Percentiles rank a stretch among this genome's conserved stretches.
Evolutionary conservation across 2,113 vertebrate genomes (phyloP).

Genomic region (Zosterops japonicus): DNA sequence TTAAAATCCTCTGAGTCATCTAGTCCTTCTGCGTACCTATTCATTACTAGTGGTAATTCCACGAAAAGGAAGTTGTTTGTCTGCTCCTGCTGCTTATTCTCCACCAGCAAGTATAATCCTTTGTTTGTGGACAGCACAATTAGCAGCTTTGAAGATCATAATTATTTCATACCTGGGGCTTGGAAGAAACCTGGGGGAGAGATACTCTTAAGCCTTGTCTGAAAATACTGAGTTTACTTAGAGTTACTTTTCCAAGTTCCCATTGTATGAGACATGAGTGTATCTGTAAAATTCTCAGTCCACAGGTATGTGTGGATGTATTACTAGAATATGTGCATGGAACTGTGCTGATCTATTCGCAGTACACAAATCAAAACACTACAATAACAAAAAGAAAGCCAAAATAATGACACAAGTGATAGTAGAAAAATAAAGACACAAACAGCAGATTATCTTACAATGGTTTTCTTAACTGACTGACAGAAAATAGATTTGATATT

Average conservation of each 20-base stretch:
- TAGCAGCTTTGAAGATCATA: background rate
- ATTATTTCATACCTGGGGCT: background rate
- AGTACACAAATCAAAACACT: background rate
- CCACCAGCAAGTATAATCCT: background rate
- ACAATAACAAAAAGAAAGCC: background rate
- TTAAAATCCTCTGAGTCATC: background rate
- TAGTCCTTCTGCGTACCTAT: background rate
- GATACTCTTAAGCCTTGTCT: background rate
- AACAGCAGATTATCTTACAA: background rate
- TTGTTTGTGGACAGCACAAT: slow-evolving; percentile 14
- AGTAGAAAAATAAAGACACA: background rate
- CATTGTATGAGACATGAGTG: background rate
- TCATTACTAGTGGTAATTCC: background rate
- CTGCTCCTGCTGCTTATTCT: slow-evolving; percentile 15
- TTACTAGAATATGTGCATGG: background rate
- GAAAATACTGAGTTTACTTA: background rate
- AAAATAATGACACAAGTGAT: background rate
- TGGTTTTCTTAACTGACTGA: background rate
- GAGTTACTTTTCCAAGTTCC: background rate
- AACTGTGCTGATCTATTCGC: background rate
- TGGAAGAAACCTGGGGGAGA: background rate
- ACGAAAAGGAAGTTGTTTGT: background rate
- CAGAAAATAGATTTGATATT: background rate
- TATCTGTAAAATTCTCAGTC: background rate
- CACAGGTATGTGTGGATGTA: rapidly evolving